Base-by-base conservation (phyloP, 2,113 vertebrate genomes). In the Myocastor coypus region DNA sequence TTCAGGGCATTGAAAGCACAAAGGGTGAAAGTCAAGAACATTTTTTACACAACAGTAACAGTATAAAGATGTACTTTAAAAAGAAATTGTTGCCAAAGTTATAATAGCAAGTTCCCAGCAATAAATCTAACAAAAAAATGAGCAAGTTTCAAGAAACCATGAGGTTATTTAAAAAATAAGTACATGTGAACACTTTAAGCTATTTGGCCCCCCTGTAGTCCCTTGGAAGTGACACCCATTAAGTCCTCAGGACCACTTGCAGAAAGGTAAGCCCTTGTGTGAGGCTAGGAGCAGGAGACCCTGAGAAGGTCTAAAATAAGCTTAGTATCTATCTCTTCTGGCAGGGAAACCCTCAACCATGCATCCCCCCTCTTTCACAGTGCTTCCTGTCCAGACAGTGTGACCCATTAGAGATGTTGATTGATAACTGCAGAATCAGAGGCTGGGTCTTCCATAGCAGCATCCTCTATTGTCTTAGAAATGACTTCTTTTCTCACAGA, bases 51-150 rank as follows among this genome's bases (percentile, higher is more conserved):
- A 92, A 26, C 5, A 59, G 8, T 71, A 90, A 86, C 61, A 57
- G 32, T 64, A 61, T 32, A 83, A 92, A 64, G 89, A 80, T 64
- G 64, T 50, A 87, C 73, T 89, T 34, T 69, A 89, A 92, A 96
- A 87, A 40, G 28, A 55, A 95, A 91, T 50, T 69, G 42, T 55
- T 94, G 52, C 32, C n/a, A 71, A 92, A 92, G 24, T 68, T 89
- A 84, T 28, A 95, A n/a, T 30, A 96, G 42, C 57, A 69, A 77
- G 4, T 71, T 92, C 32, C 52, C 57, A 50, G n/a, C 26, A 93
- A 68, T 83, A 75, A 71, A 78, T 80, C 78, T 93, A 34, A 87
- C 57, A 82, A 32, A 37, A 61, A 68, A 84, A 83, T 50, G 64
- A 63, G 5, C n/a, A 90, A 85, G 42, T 83, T 63, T 91, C 26